phyloP scores from a whole-genome alignment of 2,797 vertebrate species.

The Macropus fuliginosus region DNA sequence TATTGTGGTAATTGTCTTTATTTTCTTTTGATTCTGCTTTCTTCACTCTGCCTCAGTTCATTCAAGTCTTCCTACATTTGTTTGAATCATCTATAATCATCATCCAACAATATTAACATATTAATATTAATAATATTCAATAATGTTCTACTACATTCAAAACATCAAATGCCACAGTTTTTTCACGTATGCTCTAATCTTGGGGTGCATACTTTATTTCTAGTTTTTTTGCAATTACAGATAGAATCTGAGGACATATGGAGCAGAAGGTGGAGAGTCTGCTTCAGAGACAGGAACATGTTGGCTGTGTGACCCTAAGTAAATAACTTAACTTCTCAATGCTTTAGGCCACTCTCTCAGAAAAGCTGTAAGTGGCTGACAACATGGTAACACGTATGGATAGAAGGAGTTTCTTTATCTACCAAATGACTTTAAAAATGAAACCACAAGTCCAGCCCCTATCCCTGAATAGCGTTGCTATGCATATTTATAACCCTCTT shows the following conservation, averaged over 20 bases:
- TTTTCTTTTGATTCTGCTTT: not conserved
- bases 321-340: not conserved
- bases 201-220: not conserved
- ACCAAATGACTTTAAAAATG: not conserved
- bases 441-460: not conserved
- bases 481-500: not conserved
- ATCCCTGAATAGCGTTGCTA: not conserved
- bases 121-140: too few species aligned
- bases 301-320: not conserved
- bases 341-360: not conserved
- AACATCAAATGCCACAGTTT: not conserved
- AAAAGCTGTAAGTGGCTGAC: not conserved
- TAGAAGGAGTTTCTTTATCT: not conserved
- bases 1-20: not conserved
- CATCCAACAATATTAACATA: not conserved
- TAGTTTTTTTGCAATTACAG: not conserved
- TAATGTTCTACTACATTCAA: not conserved
- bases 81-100: not conserved
- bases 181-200: not conserved
- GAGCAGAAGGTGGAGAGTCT: not conserved
- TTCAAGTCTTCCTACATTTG: not conserved
- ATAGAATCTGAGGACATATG: not conserved
- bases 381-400: not conserved
- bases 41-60: not conserved
- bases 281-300: not conserved